These are phyloP conservation scores for Acheta domesticus DNA, from an alignment of 2,888 invertebrate species.

Conservation along the genomic window DNA sequence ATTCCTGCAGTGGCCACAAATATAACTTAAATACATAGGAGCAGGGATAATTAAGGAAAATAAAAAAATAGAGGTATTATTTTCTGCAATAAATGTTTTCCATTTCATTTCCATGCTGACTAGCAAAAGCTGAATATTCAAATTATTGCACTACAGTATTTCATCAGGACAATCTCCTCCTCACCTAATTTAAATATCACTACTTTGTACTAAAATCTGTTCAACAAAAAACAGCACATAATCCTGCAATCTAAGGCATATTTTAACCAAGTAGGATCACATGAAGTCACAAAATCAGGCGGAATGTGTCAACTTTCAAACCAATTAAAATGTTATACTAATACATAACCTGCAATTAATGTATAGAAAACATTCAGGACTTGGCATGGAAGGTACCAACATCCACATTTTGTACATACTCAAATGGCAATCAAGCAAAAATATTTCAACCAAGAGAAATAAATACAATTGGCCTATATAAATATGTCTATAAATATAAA, in stretches of 20 bases:
- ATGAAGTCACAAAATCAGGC: neutral
- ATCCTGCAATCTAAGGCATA: too few relatives aligned
- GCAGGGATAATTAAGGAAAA: too few relatives aligned
- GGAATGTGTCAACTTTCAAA: neutral
- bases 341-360: neutral
- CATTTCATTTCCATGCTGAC: neutral
- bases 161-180: neutral
- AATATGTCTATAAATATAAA: too few relatives aligned
- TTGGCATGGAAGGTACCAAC: too few relatives aligned
- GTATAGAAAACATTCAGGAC: too few relatives aligned
- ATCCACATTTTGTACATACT: too few relatives aligned
- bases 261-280: too few relatives aligned
- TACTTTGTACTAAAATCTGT: neutral
- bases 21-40: too few relatives aligned
- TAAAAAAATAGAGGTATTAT: too few relatives aligned
- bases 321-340: neutral
- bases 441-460: neutral
- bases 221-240: too few relatives aligned
- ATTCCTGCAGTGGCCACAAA: too few relatives aligned
- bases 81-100: too few relatives aligned
- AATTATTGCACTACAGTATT: constrained; percentile 2
- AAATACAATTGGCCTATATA: neutral
- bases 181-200: neutral
- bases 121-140: neutral
- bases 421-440: neutral